Base-by-base conservation (phyloP, 1,140 invertebrate genomes). In the Ostrea denselamellosa region DNA sequence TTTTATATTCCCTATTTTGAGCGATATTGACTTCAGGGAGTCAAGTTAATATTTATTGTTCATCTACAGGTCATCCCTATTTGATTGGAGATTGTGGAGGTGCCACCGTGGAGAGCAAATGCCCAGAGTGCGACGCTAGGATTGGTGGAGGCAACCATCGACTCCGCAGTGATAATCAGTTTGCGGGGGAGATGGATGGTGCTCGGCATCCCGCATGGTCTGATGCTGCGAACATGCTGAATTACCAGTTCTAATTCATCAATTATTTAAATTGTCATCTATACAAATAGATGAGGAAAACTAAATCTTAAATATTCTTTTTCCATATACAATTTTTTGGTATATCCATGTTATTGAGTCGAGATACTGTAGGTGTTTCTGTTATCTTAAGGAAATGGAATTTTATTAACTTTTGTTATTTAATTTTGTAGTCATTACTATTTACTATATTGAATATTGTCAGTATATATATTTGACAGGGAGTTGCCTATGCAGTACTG, bases 71-170 rank as follows among this genome's bases (percentile, higher is more conserved):
- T 2, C 97, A 97, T 92, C 93, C 96, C 71, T 97, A 97, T 92
- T 95, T 94, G 44, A 97, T 97, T 89, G 95, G 94, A 2, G 96
- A 97, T 22, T 97, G 97, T 93, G 97, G 97, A 28, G 96, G 96
- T 5, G 97, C 97, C 0, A 97, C 95, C 94, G 25, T 96, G 92
- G 90, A 92, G 77, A 85, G 94, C 0, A 95, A 85, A 83, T 97
- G 97, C 93, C 96, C 96, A 83, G 96, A 96, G 85, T 97, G 97
- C 93, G 95, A 95, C 2, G 96, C 90, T 2, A 1, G 2, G 2
- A 97, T 97, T 90, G 97, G 97, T 3, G 97, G 97, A 8, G n/a
- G 7, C 0, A 91, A 90, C 68, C 97, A 97, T 92, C 85, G n/a
- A 10, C 92, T 97, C 3, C 85, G 94, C 0, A 0, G 52, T 0